Base-by-base conservation (phyloP, 1,140 invertebrate species). In the Drosophila pectinifera region DNA sequence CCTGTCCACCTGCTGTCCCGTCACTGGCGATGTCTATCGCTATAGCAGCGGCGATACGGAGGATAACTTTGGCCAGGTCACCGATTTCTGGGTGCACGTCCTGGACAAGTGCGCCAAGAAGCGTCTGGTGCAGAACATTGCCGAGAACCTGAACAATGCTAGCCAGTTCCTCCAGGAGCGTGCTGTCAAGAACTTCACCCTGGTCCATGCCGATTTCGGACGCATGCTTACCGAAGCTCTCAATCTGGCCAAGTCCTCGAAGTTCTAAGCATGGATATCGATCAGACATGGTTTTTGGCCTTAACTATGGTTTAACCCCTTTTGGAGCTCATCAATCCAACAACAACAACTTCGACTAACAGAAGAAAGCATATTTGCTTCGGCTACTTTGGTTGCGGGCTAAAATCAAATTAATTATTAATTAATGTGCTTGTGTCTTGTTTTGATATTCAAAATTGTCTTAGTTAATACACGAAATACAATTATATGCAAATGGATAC, bases 1-100 rank as follows among this genome's bases (percentile, higher is more conserved):
- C n/a, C 88, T 95, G 13, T 92, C 93, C 51, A 94, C 94, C 10
- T 94, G 94, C 75, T 90, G 78, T 20, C 91, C 92, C 8, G 78
- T 94, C 1, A 92, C 80, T n/a, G 95, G 95, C 2, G 95, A 95
- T 69, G 94, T 94, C 22, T 94, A 95, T 73, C 94, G 98, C 49
- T 96, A 96, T 91, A 96, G 98, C 76, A 95, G 95, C 41, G 95
- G 94, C 3, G 95, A 97, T 85, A 93, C 93, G 2, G 97, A 98
- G 73, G 98, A 99, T 84, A 98, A 99, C 92, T 99, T 95, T 92
- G 94, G 94, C 1, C 98, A 99, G 93, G 95, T 95, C 0, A 94
- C 94, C 11, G 81, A 93, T 8, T 98, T 99, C 93, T 99, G 96
- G 94, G 95, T 94, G 24, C 95, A 97, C 75, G 95, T 96, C 2